Conservation (phyloP, 2,888 invertebrate genomes). For the Cremastobaeus sp. region DNA sequence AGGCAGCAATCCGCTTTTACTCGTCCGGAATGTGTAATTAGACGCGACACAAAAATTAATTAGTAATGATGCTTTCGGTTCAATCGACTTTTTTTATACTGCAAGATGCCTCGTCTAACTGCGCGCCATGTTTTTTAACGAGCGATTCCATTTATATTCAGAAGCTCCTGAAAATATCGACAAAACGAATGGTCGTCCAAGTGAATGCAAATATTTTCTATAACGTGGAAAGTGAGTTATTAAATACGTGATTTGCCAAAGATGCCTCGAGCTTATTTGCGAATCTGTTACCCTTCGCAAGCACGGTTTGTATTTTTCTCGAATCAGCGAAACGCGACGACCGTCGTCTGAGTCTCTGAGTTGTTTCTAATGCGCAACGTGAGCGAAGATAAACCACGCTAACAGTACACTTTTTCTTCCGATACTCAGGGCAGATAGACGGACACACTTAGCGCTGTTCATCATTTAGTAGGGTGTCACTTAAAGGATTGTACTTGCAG, state of each 20-base stretch:
- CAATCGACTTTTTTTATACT: constrained; percentile 25
- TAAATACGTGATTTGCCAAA: constrained; percentile 4
- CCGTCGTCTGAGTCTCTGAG: too few relatives aligned
- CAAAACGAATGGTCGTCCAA: neutral
- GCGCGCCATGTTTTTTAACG: constrained; percentile 32
- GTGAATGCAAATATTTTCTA: constrained; percentile 4
- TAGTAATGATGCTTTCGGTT: constrained; percentile 31
- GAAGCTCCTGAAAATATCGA: constrained; percentile 15
- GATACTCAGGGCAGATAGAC: too few relatives aligned
- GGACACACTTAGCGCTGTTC: too few relatives aligned
- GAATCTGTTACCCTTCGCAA: too few relatives aligned
- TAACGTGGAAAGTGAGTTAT: neutral
- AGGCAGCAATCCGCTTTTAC: constrained; percentile 38
- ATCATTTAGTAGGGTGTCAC: too few relatives aligned
- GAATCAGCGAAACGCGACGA: too few relatives aligned
- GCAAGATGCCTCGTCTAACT: constrained; percentile 9
- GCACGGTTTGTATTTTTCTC: too few relatives aligned
- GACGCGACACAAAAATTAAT: constrained; percentile 38
- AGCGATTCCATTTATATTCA: constrained; percentile 19
- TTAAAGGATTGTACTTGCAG: too few relatives aligned
- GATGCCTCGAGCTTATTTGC: neutral
- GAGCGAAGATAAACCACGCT: too few relatives aligned
- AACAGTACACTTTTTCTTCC: too few relatives aligned
- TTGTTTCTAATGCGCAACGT: too few relatives aligned
- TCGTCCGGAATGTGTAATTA: constrained; percentile 42